phyloP scores from a whole-genome alignment of 1,140 invertebrate genomes.

The Nymphalis io region DNA sequence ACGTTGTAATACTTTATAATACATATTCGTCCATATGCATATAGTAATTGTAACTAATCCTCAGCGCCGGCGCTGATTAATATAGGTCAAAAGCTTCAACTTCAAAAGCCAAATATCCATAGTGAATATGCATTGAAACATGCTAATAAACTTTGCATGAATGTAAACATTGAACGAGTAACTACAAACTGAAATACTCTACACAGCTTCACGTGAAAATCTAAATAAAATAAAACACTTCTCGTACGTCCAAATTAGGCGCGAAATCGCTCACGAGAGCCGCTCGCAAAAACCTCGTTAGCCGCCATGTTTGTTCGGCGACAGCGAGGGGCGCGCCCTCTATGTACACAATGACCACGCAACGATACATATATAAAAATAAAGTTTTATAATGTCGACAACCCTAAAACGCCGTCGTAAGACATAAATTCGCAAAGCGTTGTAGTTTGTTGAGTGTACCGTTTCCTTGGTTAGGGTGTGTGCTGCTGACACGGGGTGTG shows the following conservation, averaged over 20 bases:
- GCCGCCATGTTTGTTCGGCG: conserved; percentile 75
- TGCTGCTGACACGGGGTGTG: conserved; percentile 69
- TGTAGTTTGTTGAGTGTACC: conserved; percentile 30
- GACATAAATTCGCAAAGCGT: conserved; percentile 35
- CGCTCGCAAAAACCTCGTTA: conserved; percentile 77
- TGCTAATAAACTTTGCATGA: conserved; percentile 24
- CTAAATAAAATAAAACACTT: conserved; percentile 60
- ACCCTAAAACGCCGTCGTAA: conserved; percentile 39
- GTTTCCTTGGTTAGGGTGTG: conserved; percentile 54
- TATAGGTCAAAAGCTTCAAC: conserved; percentile 16
- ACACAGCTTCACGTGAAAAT: conserved; percentile 48
- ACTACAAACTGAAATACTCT: conserved; percentile 42
- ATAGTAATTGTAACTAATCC: too few species aligned
- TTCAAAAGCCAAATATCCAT: conserved; percentile 11
- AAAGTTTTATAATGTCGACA: conserved; percentile 32
- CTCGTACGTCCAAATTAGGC: conserved; percentile 71
- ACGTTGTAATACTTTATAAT: too few species aligned
- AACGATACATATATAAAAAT: conserved; percentile 28
- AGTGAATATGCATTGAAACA: conserved; percentile 18
- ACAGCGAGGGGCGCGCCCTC: conserved; percentile 74
- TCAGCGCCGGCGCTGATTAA: not conserved
- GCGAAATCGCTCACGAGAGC: conserved; percentile 75
- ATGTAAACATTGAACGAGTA: conserved; percentile 24
- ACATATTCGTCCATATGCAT: too few species aligned
- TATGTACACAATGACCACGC: conserved; percentile 69